Base-by-base conservation (phyloP, 2,888 invertebrate species). In the Euphydryas editha region DNA sequence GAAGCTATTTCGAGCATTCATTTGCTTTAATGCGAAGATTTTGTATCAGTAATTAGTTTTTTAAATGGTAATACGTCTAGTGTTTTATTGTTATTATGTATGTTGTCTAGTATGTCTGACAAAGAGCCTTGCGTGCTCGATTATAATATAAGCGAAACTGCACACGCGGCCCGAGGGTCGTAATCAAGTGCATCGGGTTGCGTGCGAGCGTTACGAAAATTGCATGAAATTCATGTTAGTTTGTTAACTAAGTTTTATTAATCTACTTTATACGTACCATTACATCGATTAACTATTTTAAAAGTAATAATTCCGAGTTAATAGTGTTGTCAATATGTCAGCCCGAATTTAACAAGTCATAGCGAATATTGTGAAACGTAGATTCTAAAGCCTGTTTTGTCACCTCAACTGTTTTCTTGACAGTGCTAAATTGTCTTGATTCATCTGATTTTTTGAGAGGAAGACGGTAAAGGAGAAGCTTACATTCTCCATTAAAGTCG, bases 131-230 rank as follows among this genome's bases (percentile, higher is more conserved):
- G 62, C 62, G 62, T 63, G 57, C 57, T 58, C 42, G 24, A 24
- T 57, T 63, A 63, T 63, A 63, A 58, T 63, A 57, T 58, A 57
- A 62, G 46, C 39, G 39, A 24, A 47, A 11, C 18, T 63, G 62
- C 60, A 42, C 24, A 60, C 39, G 60, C 42, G 17, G 49, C 24
- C 15, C 24, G n/a, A 15, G 21, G 49, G 37, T 60, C 42, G 21
- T 39, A 11, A 51, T 51, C 54, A 17, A 51, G 37, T 60, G 60
- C 60, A 54, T 42, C 49, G 54, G 7, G 17, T 24, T 54, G 51
- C 51, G 51, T 30, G 44, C 46, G 20, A 24, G 30, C 24, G 36
- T 54, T 54, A 36, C 54, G 54, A 54, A 54, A 54, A 54, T 36
- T 54, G 51, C 21, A 17, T 47, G 47, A 47, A 21, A 20, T 47